phyloP scores from a whole-genome alignment of 2,113 vertebrate genomes.

The Triplophysa rosa region DNA sequence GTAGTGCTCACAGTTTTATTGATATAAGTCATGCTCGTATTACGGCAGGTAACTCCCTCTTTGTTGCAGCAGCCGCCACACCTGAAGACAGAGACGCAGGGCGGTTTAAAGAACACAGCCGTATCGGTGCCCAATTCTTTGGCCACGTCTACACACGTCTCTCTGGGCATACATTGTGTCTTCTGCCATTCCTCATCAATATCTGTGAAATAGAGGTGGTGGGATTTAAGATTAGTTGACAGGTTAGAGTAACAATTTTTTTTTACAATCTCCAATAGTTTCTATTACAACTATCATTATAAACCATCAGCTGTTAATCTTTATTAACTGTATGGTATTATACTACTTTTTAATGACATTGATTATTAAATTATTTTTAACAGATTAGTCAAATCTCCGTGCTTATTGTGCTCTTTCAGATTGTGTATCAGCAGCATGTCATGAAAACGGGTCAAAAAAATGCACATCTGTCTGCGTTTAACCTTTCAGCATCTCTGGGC shows the following conservation, averaged over 20 bases:
- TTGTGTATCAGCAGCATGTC: background rate
- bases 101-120: conserved; percentile 93
- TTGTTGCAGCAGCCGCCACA: conserved; percentile 96
- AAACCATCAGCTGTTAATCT: too few species aligned
- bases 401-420: too few species aligned
- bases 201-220: conserved; percentile 67
- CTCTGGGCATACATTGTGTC: conserved; percentile 92
- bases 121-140: conserved; percentile 86
- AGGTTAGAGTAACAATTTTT: too few species aligned
- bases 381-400: too few species aligned
- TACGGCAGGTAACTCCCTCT: conserved; percentile 86
- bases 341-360: too few species aligned
- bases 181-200: conserved; percentile 97
- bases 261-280: too few species aligned
- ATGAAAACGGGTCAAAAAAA: background rate
- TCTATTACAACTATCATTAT: too few species aligned
- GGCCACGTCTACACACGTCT: conserved; percentile 91
- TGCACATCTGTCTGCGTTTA: background rate
- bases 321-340: too few species aligned
- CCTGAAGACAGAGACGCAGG: conserved; percentile 90
- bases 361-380: too few species aligned
- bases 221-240: background rate
- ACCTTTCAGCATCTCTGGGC: conserved; percentile 92
- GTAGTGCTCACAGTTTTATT: conserved; percentile 83
- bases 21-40: conserved; percentile 85